Conservation (phyloP, 2,113 vertebrate genomes). For the Tautogolabrus adspersus region DNA sequence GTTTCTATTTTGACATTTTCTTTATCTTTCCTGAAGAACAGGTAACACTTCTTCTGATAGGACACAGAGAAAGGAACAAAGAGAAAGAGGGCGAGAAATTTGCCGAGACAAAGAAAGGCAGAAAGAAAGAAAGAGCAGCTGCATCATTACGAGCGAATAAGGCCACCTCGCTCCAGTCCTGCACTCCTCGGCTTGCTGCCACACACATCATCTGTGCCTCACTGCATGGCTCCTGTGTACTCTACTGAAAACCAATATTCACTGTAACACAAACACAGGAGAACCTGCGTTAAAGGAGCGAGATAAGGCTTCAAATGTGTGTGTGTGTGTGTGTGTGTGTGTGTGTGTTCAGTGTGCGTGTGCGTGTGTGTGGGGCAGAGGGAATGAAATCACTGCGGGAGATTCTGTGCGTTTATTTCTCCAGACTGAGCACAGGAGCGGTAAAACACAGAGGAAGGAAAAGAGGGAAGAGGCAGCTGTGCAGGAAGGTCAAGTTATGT, state of each 20-base stretch:
- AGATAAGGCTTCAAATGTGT: background rate
- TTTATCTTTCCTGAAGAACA: background rate
- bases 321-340: background rate
- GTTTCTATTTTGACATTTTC: slow-evolving; percentile 8
- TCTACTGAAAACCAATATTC: slow-evolving; percentile 24
- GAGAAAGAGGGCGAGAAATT: background rate
- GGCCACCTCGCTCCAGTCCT: slow-evolving; percentile 37
- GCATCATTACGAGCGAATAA: slow-evolving; percentile 46
- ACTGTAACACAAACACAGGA: slow-evolving; percentile 20
- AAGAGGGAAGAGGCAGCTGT: slow-evolving; percentile 34
- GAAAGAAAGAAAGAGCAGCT: slow-evolving; percentile 47
- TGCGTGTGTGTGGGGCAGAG: too few relatives aligned
- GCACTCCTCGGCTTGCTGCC: slow-evolving; percentile 26
- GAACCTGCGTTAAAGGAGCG: background rate
- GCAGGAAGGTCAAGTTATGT: slow-evolving; percentile 46
- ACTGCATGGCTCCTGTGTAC: slow-evolving; percentile 36
- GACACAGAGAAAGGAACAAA: background rate
- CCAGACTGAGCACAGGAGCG: background rate
- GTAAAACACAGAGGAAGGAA: slow-evolving; percentile 36
- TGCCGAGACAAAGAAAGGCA: slow-evolving; percentile 5
- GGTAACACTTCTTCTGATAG: background rate
- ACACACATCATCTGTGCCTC: slow-evolving; percentile 44
- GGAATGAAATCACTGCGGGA: background rate
- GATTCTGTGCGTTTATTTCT: slow-evolving; percentile 4
- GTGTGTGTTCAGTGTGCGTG: too few relatives aligned